Evolutionary conservation across 2,113 vertebrate genomes (phyloP), one percentile per base, ranked within the genome.

Genomic region (Syngnathus scovelli): DNA sequence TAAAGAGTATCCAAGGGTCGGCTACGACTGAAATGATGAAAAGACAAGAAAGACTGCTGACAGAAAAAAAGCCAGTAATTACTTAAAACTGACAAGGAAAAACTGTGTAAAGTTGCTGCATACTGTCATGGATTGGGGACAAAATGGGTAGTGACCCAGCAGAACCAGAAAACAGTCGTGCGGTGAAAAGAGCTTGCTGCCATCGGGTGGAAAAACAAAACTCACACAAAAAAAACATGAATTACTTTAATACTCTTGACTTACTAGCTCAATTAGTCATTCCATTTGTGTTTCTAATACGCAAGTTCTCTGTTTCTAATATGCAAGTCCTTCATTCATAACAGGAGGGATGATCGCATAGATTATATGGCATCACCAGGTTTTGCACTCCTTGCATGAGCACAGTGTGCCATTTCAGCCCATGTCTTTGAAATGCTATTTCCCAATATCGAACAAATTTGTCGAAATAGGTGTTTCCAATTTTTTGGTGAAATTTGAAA

Each of bases 381-480:
- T 52, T 52, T 10, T 3, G 1, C 51, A 52, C 51, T 52, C 8
- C 51, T 52, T 33, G 48, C 18, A 49, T 49, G 49, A 52, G n/a
- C 46, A 51, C 48, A 8, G 6, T n/a, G 48, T n/a, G 7, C 48
- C 48, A 51, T 52, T 52, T 8, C n/a, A 21, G 19, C 21, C 19
- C 21, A 10, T 21, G n/a, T 52, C 49, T 9, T 52, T 52, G 49
- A 9, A 21, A n/a, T 46, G 38, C 19, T n/a, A 62, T 69, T 0
- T 75, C 65, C 4, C n/a, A 38, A 74, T 51, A 64, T 68, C 54
- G 68, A 60, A 70, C 52, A 64, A 48, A 41, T 59, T 64, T 66
- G 64, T 33, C 43, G 65, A 36, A 36, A 16, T 27, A 16, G 5
- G 33, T 58, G 1, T 15, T 33, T 56, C 33, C 1, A 36, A 15